These are phyloP conservation scores for Catotricha subobsoleta DNA, from an alignment of 2,888 invertebrate species.

Conservation along the genomic window DNA sequence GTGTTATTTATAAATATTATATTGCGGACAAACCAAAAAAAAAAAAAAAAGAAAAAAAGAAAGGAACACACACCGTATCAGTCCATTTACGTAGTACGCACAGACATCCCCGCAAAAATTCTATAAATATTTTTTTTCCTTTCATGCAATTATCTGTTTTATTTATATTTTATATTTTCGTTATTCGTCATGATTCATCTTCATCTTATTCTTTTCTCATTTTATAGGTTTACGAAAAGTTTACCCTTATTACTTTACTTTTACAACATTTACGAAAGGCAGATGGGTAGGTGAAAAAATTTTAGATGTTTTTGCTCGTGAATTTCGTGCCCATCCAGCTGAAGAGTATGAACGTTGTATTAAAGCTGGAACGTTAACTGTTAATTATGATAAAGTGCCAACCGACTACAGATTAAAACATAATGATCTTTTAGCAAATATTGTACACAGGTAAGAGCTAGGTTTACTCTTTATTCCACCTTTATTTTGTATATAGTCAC, in stretches of 20 bases:
- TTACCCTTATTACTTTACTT: constrained; percentile 92
- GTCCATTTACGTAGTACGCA: too few species aligned
- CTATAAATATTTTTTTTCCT: neutral
- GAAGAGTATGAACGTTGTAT: constrained; percentile 86
- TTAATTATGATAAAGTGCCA: constrained; percentile 82
- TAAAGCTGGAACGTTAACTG: constrained; percentile 76
- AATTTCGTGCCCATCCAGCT: constrained; percentile 86
- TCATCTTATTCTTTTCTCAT: too few species aligned
- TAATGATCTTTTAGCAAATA: constrained; percentile 82
- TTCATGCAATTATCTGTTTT: too few species aligned
- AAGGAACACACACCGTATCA: too few species aligned
- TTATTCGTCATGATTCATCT: neutral
- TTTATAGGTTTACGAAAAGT: constrained; percentile 80
- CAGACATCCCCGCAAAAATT: neutral
- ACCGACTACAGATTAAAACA: constrained; percentile 82
- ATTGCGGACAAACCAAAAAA: too few species aligned
- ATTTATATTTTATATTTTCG: neutral
- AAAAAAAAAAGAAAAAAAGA: too few species aligned
- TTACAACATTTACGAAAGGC: constrained; percentile 90
- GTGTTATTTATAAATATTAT: too few species aligned
- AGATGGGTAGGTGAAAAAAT: constrained; percentile 91
- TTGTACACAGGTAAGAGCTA: constrained; percentile 72
- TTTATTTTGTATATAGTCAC: constrained; percentile 1
- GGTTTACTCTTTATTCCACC: constrained; percentile 11
- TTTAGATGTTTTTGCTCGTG: constrained; percentile 77